Percentiles rank a stretch among this genome's conserved stretches.
These are phyloP conservation scores for Lypha dubia DNA, from an alignment of 2,888 invertebrate genomes.

Conservation along the genomic window DNA sequence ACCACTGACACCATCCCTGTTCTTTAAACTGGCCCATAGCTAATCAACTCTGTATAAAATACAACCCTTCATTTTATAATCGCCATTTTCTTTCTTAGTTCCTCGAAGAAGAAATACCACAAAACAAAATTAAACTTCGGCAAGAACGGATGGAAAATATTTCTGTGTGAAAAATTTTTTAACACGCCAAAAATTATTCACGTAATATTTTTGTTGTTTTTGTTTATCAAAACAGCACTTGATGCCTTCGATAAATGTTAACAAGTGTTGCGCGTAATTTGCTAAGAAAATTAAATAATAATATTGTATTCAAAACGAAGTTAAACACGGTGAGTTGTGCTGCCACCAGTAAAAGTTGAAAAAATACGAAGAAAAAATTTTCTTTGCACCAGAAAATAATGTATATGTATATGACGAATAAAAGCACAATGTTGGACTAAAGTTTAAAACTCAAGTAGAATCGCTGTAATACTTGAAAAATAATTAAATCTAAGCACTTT, in stretches of 20 bases:
- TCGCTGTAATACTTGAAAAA: slow-evolving; percentile 21
- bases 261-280: slow-evolving; percentile 77
- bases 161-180: slow-evolving; percentile 64
- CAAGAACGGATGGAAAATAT: slow-evolving; percentile 67
- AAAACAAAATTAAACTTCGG: slow-evolving; percentile 71
- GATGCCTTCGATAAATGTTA: slow-evolving; percentile 72
- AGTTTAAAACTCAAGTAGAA: not conserved
- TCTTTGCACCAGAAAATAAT: slow-evolving; percentile 41
- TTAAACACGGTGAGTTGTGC: slow-evolving; percentile 79
- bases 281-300: slow-evolving; percentile 51
- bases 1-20: not conserved
- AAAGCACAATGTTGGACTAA: slow-evolving; percentile 48
- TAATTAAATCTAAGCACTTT: not conserved
- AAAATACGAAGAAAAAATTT: slow-evolving; percentile 58
- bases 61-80: slow-evolving; percentile 37
- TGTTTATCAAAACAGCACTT: slow-evolving; percentile 70
- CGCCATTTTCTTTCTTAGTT: slow-evolving; percentile 67
- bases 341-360: slow-evolving; percentile 73
- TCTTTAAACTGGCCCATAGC: not conserved
- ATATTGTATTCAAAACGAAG: slow-evolving; percentile 74
- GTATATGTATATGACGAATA: slow-evolving; percentile 42
- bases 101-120: slow-evolving; percentile 65
- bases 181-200: slow-evolving; percentile 68
- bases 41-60: slow-evolving; percentile 31
- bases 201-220: slow-evolving; percentile 70